A percentile compares a stretch with the other conserved stretches of the same genome.
Evolutionary conservation across 2,113 vertebrate genomes (phyloP).

Genomic region (Catagonus wagneri): DNA sequence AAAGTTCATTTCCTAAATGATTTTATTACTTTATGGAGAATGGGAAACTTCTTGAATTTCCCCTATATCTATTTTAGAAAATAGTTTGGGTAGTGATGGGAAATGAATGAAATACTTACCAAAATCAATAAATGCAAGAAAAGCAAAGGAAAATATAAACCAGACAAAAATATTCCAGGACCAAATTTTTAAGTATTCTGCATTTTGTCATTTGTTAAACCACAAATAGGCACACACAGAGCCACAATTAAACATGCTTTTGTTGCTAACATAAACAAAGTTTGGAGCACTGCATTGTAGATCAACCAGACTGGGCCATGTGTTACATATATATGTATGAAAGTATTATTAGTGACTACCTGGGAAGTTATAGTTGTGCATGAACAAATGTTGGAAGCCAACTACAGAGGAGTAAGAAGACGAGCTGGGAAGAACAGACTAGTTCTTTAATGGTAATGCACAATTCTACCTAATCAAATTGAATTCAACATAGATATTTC

Average conservation of each 20-base stretch:
- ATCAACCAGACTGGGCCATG: slow-evolving; percentile 79
- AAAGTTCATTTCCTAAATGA: slow-evolving; percentile 13
- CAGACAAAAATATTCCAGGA: slow-evolving; percentile 87
- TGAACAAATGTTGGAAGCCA: slow-evolving; percentile 78
- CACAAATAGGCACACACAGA: slow-evolving; percentile 85
- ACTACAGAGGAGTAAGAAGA: slow-evolving; percentile 59
- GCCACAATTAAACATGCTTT: slow-evolving; percentile 82
- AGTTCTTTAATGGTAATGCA: slow-evolving; percentile 51
- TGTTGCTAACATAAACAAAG: slow-evolving; percentile 88
- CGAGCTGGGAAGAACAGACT: slow-evolving; percentile 20
- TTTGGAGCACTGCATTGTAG: slow-evolving; percentile 81
- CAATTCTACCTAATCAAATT: slow-evolving; percentile 33
- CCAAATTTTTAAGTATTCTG: slow-evolving; percentile 88
- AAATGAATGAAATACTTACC: slow-evolving; percentile 83
- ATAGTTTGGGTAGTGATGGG: slow-evolving; percentile 38
- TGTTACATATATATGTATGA: slow-evolving; percentile 83
- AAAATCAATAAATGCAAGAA: slow-evolving; percentile 83
- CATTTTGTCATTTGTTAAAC: slow-evolving; percentile 89
- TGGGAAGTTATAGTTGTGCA: slow-evolving; percentile 81
- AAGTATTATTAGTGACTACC: slow-evolving; percentile 79
- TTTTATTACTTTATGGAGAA: not conserved
- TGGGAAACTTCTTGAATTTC: not conserved
- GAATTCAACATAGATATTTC: slow-evolving; percentile 53
- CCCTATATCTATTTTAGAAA: slow-evolving; percentile 12
- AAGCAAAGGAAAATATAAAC: slow-evolving; percentile 86